Percentiles rank a stretch among this genome's conserved stretches.
These are phyloP conservation scores for Caenorhabditis afra DNA, from an alignment of 2,888 invertebrate species.

Conservation along the genomic window DNA sequence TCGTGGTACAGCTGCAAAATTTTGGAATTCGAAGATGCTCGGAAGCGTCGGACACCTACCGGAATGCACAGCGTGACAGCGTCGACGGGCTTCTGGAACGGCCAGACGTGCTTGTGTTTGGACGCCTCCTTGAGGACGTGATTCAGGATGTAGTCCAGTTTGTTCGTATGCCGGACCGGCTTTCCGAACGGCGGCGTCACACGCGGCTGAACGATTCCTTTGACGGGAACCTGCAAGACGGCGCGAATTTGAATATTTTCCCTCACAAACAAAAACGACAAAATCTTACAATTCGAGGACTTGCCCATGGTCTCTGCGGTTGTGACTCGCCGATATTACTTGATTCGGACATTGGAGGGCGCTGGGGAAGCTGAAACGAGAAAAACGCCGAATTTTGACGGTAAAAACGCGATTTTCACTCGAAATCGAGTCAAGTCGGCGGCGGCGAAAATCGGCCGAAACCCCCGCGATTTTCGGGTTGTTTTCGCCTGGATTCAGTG, in stretches of 20 bases:
- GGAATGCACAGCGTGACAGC: conserved; percentile 94
- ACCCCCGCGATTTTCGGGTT: too few relatives aligned
- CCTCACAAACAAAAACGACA: too few relatives aligned
- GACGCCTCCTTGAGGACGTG: conserved; percentile 95
- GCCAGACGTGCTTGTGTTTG: conserved; percentile 99
- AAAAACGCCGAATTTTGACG: not conserved
- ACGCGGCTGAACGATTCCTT: conserved; percentile 90
- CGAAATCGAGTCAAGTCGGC: not conserved
- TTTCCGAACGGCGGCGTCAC: conserved; percentile 89
- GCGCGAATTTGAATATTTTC: not conserved
- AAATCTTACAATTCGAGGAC: conserved; percentile 41
- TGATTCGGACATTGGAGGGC: conserved; percentile 36
- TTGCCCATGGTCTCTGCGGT: conserved; percentile 53
- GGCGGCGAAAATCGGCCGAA: too few relatives aligned
- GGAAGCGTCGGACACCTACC: too few relatives aligned
- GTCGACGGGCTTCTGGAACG: conserved; percentile 98
- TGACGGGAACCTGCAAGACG: conserved; percentile 87
- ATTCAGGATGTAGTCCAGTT: conserved; percentile 92
- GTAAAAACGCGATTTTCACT: not conserved
- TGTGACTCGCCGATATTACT: conserved; percentile 3
- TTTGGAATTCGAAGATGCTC: not conserved
- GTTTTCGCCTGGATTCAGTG: too few relatives aligned
- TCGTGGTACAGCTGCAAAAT: conserved; percentile 92
- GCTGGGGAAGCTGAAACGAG: too few relatives aligned
- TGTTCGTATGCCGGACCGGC: conserved; percentile 93